Conservation (phyloP, 2,113 vertebrate genomes). For the Mola mola region DNA sequence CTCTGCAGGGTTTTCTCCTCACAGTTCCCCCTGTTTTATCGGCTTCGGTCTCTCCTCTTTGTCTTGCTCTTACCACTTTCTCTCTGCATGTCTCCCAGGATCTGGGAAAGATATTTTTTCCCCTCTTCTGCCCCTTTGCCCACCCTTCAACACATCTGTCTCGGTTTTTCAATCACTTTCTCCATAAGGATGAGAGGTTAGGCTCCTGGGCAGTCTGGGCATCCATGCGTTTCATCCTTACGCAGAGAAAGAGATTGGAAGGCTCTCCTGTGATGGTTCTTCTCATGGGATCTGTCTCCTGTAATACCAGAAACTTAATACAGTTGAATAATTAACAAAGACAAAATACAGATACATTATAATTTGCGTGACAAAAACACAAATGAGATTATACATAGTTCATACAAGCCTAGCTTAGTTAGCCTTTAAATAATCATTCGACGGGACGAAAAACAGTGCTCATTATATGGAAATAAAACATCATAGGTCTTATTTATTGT, state of each 20-base stretch:
- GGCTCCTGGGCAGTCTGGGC: conserved; percentile 4
- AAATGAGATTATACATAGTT: background rate
- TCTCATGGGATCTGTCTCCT: conserved; percentile 19
- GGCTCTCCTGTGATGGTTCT: conserved; percentile 8
- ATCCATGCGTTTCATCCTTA: conserved; percentile 4
- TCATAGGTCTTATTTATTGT: conserved; percentile 12
- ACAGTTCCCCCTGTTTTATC: conserved; percentile 7
- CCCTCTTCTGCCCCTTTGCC: background rate
- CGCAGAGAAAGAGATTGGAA: background rate
- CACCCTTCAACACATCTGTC: background rate
- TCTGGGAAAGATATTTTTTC: conserved; percentile 1
- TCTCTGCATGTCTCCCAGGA: conserved; percentile 11
- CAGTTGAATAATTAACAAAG: conserved; percentile 45
- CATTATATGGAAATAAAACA: conserved; percentile 35
- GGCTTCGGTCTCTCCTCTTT: conserved; percentile 7
- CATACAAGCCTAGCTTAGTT: background rate
- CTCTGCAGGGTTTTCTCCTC: conserved; percentile 34
- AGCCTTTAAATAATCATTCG: background rate
- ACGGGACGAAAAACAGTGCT: conserved; percentile 2
- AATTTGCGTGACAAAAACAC: conserved; percentile 16
- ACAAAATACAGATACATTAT: conserved; percentile 30
- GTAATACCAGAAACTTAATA: conserved; percentile 13
- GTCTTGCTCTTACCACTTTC: background rate
- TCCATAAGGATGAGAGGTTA: conserved; percentile 12
- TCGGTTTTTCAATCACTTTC: background rate